Evolutionary conservation across 2,888 invertebrate genomes (phyloP).

Genomic region (Exocentrus adspersus): DNA sequence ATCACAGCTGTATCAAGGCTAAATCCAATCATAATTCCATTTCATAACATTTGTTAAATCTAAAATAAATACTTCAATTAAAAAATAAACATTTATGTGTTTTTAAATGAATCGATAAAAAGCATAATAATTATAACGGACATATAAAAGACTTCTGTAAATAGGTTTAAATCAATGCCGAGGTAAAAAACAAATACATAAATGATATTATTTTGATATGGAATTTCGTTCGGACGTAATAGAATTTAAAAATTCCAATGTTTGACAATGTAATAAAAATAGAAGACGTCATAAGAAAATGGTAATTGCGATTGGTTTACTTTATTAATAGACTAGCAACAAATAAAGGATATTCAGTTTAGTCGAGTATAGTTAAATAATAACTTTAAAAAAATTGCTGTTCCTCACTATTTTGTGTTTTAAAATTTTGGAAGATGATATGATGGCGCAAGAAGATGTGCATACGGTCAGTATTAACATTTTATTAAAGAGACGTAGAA

Average conservation of each 20-base stretch:
- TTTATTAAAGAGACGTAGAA: conserved; percentile 49
- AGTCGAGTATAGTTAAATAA: too few species aligned
- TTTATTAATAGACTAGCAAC: too few species aligned
- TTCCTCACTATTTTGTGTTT: too few species aligned
- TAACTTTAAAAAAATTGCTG: too few species aligned
- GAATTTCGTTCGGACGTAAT: too few species aligned
- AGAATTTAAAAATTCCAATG: too few species aligned
- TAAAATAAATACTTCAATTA: neutral
- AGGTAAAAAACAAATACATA: neutral
- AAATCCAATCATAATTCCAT: too few species aligned
- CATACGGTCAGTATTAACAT: conserved; percentile 45
- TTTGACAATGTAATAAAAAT: conserved; percentile 17
- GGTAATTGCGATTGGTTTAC: conserved; percentile 35
- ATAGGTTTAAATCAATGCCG: conserved; percentile 1
- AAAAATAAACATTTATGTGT: neutral
- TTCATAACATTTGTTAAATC: neutral
- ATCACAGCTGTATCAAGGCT: too few species aligned
- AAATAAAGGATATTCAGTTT: too few species aligned
- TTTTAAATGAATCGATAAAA: neutral
- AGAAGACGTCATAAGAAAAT: conserved; percentile 6
- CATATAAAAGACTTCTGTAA: conserved; percentile 5
- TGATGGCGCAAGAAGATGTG: too few species aligned
- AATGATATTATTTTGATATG: conserved; percentile 1
- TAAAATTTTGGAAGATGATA: too few species aligned
- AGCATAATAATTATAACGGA: conserved; percentile 10